These are phyloP conservation scores for Serranus cabrilla DNA, from an alignment of 2,797 vertebrate genomes.

Conservation along the genomic window DNA sequence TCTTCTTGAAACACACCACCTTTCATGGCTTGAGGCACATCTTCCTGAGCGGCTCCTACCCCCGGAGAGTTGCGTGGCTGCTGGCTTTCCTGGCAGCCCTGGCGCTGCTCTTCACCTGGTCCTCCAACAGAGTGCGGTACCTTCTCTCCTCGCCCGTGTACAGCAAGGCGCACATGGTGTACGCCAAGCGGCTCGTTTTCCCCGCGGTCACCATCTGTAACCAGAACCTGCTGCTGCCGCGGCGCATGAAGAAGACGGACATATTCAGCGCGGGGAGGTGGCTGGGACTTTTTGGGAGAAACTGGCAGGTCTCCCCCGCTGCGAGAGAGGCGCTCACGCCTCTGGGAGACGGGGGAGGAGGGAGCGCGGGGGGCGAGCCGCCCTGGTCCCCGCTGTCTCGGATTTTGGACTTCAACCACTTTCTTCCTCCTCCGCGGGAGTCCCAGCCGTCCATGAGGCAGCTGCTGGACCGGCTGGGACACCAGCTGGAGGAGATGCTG, in stretches of 20 bases:
- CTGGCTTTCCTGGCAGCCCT: slow-evolving; percentile 84
- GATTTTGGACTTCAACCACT: slow-evolving; percentile 89
- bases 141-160: slow-evolving; percentile 88
- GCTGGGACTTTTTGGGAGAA: slow-evolving; percentile 87
- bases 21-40: slow-evolving; percentile 86
- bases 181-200: slow-evolving; percentile 87
- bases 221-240: slow-evolving; percentile 87
- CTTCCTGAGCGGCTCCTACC: slow-evolving; percentile 85
- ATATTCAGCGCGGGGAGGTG: slow-evolving; percentile 89
- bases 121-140: slow-evolving; percentile 87
- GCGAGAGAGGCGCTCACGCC: slow-evolving; percentile 81
- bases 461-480: slow-evolving; percentile 88
- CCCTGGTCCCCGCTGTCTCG: slow-evolving; percentile 86
- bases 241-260: slow-evolving; percentile 89
- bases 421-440: slow-evolving; percentile 87
- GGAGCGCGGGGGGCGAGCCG: slow-evolving; percentile 60
- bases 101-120: slow-evolving; percentile 88
- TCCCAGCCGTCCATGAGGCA: slow-evolving; percentile 86
- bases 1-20: slow-evolving; percentile 87
- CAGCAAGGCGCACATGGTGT: slow-evolving; percentile 88
- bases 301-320: slow-evolving; percentile 83
- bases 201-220: slow-evolving; percentile 91
- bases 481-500: slow-evolving; percentile 91
- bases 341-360: slow-evolving; percentile 54
- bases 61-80: slow-evolving; percentile 86